phyloP scores from a whole-genome alignment of 2,113 vertebrate species.

The Halichoerus grypus region DNA sequence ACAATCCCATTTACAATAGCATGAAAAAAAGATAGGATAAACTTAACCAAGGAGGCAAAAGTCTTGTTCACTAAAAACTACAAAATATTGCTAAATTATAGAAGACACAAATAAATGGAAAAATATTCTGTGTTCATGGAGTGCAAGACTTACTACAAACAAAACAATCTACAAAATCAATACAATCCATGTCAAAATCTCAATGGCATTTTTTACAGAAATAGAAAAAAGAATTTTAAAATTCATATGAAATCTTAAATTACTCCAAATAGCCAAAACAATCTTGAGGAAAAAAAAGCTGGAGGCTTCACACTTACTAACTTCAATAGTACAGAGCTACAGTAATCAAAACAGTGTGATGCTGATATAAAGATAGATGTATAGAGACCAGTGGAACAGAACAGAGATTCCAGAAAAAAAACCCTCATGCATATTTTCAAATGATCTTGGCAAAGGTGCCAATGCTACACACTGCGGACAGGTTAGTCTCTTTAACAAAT shows the following conservation, averaged over 20 bases:
- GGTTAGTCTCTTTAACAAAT: neutral
- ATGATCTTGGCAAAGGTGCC: neutral
- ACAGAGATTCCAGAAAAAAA: neutral
- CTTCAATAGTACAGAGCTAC: neutral
- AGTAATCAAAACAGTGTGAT: neutral
- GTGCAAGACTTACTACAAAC: neutral
- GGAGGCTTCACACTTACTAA: neutral
- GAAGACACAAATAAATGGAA: neutral
- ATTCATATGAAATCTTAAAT: neutral
- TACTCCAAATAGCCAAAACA: neutral
- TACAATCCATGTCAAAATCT: neutral
- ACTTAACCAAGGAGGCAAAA: neutral
- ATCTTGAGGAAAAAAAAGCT: neutral
- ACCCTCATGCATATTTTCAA: neutral
- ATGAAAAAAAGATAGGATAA: neutral
- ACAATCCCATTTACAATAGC: neutral
- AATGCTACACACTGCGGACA: neutral
- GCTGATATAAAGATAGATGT: neutral
- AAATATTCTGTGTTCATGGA: neutral
- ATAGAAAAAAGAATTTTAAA: neutral
- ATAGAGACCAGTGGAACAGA: neutral
- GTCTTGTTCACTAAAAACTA: neutral
- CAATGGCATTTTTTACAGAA: neutral
- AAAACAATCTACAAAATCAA: neutral
- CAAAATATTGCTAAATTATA: neutral